Conservation (phyloP, 2,888 invertebrate species). For the Drosophila neotestacea region DNA sequence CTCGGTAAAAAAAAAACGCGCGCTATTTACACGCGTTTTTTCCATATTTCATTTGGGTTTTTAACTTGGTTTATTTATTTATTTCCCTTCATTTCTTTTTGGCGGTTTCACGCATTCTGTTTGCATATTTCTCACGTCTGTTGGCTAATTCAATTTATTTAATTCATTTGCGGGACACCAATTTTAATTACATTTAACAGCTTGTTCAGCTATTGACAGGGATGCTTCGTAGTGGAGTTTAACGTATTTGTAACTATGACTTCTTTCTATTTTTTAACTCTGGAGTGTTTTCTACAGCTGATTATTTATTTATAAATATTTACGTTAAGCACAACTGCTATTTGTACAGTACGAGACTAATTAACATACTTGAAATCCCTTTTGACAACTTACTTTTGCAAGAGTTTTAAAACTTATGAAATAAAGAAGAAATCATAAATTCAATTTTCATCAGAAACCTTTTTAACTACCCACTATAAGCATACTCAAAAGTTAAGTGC, state of each 20-base stretch:
- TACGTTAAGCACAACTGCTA: too few relatives aligned
- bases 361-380: not conserved
- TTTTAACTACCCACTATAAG: not conserved
- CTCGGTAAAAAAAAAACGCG: slow-evolving; percentile 30
- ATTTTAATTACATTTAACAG: slow-evolving; percentile 54
- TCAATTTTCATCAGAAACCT: not conserved
- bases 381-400: not conserved
- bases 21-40: slow-evolving; percentile 66
- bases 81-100: slow-evolving; percentile 16
- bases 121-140: slow-evolving; percentile 55
- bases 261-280: not conserved
- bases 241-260: not conserved
- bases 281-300: not conserved
- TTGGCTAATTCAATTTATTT: slow-evolving; percentile 63
- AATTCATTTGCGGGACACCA: slow-evolving; percentile 41
- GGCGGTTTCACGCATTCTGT: slow-evolving; percentile 56
- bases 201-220: slow-evolving; percentile 15
- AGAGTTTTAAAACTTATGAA: not conserved
- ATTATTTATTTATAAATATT: not conserved
- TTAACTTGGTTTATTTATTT: slow-evolving; percentile 41
- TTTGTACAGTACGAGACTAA: too few relatives aligned
- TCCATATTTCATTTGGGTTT: slow-evolving; percentile 56
- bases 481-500: not conserved
- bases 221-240: not conserved
- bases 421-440: not conserved